Conservation (phyloP, 2,113 vertebrate genomes). For the Hyperopisus bebe region DNA sequence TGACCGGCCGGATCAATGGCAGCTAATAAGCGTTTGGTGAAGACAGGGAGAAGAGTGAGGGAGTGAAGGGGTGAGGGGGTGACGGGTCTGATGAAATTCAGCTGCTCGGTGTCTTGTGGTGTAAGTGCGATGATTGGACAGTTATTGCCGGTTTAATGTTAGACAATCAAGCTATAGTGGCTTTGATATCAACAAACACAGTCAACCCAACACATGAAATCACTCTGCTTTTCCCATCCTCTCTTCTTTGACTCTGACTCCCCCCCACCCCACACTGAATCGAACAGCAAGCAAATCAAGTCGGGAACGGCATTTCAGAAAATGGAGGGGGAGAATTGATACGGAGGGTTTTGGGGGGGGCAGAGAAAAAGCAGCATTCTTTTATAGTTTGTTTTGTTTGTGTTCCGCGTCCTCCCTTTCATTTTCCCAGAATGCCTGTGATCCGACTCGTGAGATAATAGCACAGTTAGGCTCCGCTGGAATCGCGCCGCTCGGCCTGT, state of each 20-base stretch:
- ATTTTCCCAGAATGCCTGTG: constrained; percentile 32
- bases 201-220: constrained; percentile 91
- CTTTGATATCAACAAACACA: constrained; percentile 99
- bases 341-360: constrained; percentile 29
- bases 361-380: constrained; percentile 30
- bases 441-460: constrained; percentile 67
- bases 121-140: constrained; percentile 98
- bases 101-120: constrained; percentile 86
- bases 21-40: constrained; percentile 96
- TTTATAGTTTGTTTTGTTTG: constrained; percentile 33
- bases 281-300: neutral
- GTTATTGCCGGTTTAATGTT: constrained; percentile 99
- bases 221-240: constrained; percentile 94
- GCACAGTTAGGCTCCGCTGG: constrained; percentile 62
- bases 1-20: constrained; percentile 97
- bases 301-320: constrained; percentile 55
- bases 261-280: constrained; percentile 72
- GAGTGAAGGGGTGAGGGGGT: constrained; percentile 46
- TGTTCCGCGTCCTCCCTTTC: constrained; percentile 38
- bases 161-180: constrained; percentile 99
- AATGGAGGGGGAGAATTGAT: constrained; percentile 61
- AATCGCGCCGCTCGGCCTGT: constrained; percentile 63
- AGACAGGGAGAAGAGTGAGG: constrained; percentile 63
- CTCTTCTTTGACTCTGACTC: constrained; percentile 76
- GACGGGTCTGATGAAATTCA: constrained; percentile 94